A percentile compares a stretch with the other conserved stretches of the same genome.
Evolutionary conservation across 1,140 invertebrate species (phyloP).

Genomic region (Parasteatoda tepidariorum): DNA sequence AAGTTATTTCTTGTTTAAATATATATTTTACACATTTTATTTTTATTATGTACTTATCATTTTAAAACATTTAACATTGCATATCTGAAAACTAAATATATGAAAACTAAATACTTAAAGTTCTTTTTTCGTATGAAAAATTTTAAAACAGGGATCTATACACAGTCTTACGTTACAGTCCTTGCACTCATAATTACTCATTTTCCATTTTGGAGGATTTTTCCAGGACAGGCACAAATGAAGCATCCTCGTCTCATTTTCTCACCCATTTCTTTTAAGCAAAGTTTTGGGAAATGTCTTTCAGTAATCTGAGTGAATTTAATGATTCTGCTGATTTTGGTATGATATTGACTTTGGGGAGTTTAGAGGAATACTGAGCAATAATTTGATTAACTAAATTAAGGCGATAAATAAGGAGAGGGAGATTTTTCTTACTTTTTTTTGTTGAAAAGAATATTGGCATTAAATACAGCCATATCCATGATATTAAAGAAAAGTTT

Average conservation of each 20-base stretch:
- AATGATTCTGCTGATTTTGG: not conserved
- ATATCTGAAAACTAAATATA: too few species aligned
- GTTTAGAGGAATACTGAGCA: not conserved
- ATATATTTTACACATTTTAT: too few species aligned
- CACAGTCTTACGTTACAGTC: not conserved
- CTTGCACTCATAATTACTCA: too few species aligned
- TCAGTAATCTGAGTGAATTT: conserved; percentile 7
- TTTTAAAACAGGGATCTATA: too few species aligned
- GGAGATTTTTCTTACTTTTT: not conserved
- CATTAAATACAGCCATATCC: not conserved
- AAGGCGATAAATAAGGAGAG: not conserved
- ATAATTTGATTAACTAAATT: not conserved
- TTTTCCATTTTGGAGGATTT: too few species aligned
- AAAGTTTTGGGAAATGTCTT: conserved; percentile 12
- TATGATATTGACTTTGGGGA: not conserved
- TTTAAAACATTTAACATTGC: too few species aligned
- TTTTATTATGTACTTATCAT: too few species aligned
- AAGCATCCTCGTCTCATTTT: not conserved
- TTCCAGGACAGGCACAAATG: too few species aligned
- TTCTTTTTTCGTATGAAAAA: too few species aligned
- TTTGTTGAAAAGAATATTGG: conserved; percentile 3
- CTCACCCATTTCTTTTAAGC: not conserved
- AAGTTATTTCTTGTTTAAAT: too few species aligned
- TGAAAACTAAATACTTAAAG: too few species aligned
- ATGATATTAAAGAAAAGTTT: not conserved